A percentile compares a stretch with the other conserved stretches of the same genome.
phyloP scores from a whole-genome alignment of 2,113 vertebrate species.

The Butorides virescens region DNA sequence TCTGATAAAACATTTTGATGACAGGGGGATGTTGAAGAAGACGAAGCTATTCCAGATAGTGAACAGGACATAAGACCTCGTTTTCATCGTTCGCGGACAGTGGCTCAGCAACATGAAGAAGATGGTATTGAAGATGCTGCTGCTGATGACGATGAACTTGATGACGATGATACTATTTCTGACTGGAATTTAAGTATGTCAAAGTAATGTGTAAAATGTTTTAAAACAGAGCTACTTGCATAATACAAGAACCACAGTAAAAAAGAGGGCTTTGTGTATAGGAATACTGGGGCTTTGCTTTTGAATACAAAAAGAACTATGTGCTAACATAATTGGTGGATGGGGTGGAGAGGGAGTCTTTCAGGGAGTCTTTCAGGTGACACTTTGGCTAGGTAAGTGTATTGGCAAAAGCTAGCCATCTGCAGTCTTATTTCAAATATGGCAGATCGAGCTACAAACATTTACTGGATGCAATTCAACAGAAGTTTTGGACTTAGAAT shows the following conservation, averaged over 20 bases:
- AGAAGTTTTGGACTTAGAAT: not conserved
- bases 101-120: conserved; percentile 93
- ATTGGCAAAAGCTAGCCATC: not conserved
- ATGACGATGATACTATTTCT: conserved; percentile 93
- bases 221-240: not conserved
- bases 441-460: not conserved
- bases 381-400: not conserved
- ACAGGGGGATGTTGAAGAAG: conserved; percentile 95
- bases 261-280: not conserved
- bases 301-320: not conserved
- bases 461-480: not conserved
- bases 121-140: conserved; percentile 91
- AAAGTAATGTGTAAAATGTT: not conserved
- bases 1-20: not conserved
- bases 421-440: not conserved
- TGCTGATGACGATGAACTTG: conserved; percentile 87
- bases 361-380: not conserved
- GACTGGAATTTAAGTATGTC: conserved; percentile 97
- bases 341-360: not conserved
- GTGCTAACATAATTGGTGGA: not conserved
- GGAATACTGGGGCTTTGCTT: not conserved
- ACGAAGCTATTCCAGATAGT: conserved; percentile 93
- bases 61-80: conserved; percentile 96
- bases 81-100: conserved; percentile 93
- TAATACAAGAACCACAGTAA: not conserved